These are phyloP conservation scores for Unio pictorum DNA, from an alignment of 2,888 invertebrate species.

Conservation along the genomic window DNA sequence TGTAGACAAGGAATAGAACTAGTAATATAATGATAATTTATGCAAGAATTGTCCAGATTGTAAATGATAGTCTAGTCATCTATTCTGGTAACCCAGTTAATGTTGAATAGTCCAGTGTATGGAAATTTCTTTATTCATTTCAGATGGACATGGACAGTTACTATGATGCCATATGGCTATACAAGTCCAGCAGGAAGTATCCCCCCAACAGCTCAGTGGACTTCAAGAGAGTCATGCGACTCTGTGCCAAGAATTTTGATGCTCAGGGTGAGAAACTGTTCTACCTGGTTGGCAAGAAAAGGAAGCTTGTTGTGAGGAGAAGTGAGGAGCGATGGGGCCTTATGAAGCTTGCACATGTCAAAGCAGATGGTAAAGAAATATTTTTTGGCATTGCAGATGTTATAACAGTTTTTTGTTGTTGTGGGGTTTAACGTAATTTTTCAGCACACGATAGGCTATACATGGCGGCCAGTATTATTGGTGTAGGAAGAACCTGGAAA, in stretches of 20 bases:
- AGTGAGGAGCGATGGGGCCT: constrained; percentile 40
- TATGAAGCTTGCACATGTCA: constrained; percentile 38
- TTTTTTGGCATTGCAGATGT: background rate
- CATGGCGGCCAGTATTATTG: no score
- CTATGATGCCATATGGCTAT: constrained; percentile 31
- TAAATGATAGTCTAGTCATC: no score
- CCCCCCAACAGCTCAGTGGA: constrained; percentile 31
- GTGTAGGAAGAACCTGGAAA: no score
- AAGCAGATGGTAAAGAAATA: constrained; percentile 23
- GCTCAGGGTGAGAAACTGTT: constrained; percentile 36
- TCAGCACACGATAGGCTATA: no score
- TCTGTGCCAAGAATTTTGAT: constrained; percentile 36
- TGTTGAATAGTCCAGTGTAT: no score
- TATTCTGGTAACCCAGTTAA: no score
- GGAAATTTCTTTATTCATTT: background rate
- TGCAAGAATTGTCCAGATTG: no score
- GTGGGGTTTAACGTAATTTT: no score
- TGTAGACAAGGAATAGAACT: no score
- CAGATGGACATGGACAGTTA: constrained; percentile 33
- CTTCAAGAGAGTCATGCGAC: constrained; percentile 43
- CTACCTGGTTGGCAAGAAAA: constrained; percentile 19
- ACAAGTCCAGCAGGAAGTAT: constrained; percentile 33
- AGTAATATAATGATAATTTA: no score
- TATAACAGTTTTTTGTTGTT: background rate
- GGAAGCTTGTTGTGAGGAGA: constrained; percentile 35